These are phyloP conservation scores for Resseliella maxima DNA, from an alignment of 2,888 invertebrate species.

Conservation along the genomic window DNA sequence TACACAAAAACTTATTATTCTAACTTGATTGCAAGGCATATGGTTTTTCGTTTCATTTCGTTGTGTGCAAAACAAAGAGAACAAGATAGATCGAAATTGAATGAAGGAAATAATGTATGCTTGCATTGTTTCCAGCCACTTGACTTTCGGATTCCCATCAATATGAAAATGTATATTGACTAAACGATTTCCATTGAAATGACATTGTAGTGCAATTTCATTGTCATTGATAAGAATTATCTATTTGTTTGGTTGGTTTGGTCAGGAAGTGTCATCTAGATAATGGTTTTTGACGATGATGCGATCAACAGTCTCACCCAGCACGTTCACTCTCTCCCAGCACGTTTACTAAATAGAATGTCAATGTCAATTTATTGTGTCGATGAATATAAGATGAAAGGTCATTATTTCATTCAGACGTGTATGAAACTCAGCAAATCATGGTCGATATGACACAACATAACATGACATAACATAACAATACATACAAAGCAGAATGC, in stretches of 20 bases:
- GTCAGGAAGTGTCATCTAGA: background rate
- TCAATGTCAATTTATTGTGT: slow-evolving; percentile 26
- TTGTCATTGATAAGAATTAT: slow-evolving; percentile 21
- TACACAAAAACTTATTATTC: background rate
- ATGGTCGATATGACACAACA: background rate
- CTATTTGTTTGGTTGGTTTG: background rate
- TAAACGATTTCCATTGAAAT: slow-evolving; percentile 10
- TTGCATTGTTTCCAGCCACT: slow-evolving; percentile 45
- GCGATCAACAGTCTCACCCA: background rate
- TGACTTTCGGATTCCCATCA: background rate
- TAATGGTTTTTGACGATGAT: background rate
- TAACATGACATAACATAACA: too few species aligned
- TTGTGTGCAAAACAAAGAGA: background rate
- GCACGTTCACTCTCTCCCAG: background rate
- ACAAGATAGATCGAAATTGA: background rate
- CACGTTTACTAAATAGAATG: background rate
- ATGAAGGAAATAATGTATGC: background rate
- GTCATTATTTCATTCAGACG: background rate
- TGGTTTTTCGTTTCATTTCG: background rate
- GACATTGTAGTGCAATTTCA: background rate
- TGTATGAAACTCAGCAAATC: background rate
- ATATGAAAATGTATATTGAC: background rate
- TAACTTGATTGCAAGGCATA: background rate
- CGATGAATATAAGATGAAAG: slow-evolving; percentile 41
- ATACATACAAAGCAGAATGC: too few species aligned